Conservation (phyloP, 2,113 vertebrate genomes). For the Mormyrus lacerda region DNA sequence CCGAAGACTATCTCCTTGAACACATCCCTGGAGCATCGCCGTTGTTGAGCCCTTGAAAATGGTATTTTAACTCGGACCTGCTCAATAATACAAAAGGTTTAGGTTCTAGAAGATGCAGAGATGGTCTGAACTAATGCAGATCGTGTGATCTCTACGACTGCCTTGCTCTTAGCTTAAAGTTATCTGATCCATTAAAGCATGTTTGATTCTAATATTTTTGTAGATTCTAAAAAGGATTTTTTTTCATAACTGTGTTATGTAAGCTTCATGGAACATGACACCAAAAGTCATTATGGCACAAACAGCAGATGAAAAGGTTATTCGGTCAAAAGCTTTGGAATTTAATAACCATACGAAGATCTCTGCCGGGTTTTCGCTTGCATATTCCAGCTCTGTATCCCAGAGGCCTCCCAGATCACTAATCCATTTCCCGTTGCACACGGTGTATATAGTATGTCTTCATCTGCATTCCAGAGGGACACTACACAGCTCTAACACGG, state of each 20-base stretch:
- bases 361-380: not conserved
- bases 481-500: not conserved
- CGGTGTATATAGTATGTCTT: not conserved
- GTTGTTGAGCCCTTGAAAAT: not conserved
- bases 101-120: not conserved
- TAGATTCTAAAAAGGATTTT: not conserved
- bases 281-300: not conserved
- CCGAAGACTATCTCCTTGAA: not conserved
- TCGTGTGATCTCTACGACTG: not conserved
- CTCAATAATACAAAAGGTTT: not conserved
- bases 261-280: not conserved
- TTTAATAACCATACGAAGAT: slow-evolving; percentile 13
- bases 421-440: not conserved
- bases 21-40: not conserved
- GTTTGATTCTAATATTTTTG: not conserved
- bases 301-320: slow-evolving; percentile 6
- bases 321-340: not conserved
- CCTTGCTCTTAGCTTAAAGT: not conserved
- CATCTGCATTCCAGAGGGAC: not conserved
- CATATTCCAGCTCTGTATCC: not conserved
- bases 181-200: not conserved
- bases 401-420: not conserved
- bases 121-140: not conserved
- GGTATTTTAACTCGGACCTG: not conserved
- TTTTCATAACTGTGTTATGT: not conserved